A percentile compares a stretch with the other conserved stretches of the same genome.
Evolutionary conservation across 2,888 invertebrate species (phyloP).

Genomic region (Callinectes sapidus): DNA sequence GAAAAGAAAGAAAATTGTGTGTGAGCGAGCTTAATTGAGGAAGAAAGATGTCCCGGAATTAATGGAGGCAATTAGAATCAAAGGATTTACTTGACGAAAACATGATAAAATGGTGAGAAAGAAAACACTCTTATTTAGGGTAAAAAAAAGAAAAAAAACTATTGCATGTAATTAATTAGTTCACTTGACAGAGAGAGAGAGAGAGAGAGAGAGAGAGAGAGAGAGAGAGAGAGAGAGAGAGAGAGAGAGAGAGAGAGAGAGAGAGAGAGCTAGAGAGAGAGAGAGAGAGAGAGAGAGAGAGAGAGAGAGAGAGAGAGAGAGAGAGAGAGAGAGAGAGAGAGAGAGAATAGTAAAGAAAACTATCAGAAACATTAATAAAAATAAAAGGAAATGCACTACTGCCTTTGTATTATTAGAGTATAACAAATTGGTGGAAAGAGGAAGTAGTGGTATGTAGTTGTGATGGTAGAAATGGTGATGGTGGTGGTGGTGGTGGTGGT

Average conservation of each 20-base stretch:
- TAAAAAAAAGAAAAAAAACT: not conserved
- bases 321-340: not conserved
- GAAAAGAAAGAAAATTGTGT: not conserved
- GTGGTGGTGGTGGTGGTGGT: not conserved
- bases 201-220: not conserved
- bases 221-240: not conserved
- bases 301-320: not conserved
- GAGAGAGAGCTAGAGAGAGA: not conserved
- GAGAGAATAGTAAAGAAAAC: not conserved
- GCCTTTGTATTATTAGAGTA: not conserved
- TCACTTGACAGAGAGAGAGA: not conserved
- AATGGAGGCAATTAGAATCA: constrained; percentile 16
- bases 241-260: not conserved
- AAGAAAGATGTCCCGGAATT: constrained; percentile 21
- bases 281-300: not conserved
- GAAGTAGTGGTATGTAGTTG: not conserved
- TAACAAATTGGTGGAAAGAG: not conserved
- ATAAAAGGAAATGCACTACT: not conserved
- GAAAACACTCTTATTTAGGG: not conserved
- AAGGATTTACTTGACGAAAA: not conserved
- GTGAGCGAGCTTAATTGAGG: not conserved
- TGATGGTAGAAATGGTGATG: no score
- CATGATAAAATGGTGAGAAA: not conserved
- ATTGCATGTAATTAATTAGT: not conserved
- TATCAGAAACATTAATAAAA: not conserved